These are phyloP conservation scores for Thecocarcelia acutangulata DNA, from an alignment of 2,888 invertebrate genomes.

Conservation along the genomic window DNA sequence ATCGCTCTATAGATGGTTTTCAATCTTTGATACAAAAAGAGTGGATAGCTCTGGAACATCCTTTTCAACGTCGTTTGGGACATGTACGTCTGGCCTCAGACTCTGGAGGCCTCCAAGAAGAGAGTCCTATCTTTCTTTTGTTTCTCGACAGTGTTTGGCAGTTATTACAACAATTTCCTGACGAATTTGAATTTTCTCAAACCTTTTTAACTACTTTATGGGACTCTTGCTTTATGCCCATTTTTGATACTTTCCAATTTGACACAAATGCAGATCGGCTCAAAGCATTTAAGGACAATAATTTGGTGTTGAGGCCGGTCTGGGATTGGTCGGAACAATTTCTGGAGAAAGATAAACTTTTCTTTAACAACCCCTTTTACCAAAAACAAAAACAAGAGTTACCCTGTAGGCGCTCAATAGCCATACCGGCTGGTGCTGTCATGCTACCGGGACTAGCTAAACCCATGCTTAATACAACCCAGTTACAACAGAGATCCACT, in stretches of 20 bases:
- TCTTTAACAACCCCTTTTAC: conserved; percentile 93
- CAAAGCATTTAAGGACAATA: conserved; percentile 82
- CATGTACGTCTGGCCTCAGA: conserved; percentile 82
- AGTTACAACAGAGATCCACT: conserved; percentile 73
- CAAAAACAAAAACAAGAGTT: conserved; percentile 78
- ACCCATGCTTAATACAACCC: conserved; percentile 58
- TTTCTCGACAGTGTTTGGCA: conserved; percentile 98
- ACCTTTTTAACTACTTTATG: conserved; percentile 95
- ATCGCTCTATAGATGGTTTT: conserved; percentile 91
- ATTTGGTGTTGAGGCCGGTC: conserved; percentile 87
- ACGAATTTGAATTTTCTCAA: conserved; percentile 95
- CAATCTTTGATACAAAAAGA: conserved; percentile 96
- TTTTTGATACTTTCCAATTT: conserved; percentile 96
- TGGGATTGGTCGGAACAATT: conserved; percentile 97
- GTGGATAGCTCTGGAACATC: conserved; percentile 96
- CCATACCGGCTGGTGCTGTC: conserved; percentile 75
- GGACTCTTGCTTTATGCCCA: conserved; percentile 93
- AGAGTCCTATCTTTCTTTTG: conserved; percentile 92
- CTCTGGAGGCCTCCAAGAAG: conserved; percentile 75
- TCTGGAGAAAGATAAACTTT: conserved; percentile 88
- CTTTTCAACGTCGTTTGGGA: conserved; percentile 87
- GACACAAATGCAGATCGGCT: conserved; percentile 90
- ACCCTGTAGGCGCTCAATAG: conserved; percentile 77
- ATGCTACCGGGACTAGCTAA: conserved; percentile 75
- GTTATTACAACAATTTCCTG: conserved; percentile 92